A percentile compares a stretch with the other conserved stretches of the same genome.
Conservation (phyloP, 2,888 invertebrate genomes). For the Stramonita haemastoma region DNA sequence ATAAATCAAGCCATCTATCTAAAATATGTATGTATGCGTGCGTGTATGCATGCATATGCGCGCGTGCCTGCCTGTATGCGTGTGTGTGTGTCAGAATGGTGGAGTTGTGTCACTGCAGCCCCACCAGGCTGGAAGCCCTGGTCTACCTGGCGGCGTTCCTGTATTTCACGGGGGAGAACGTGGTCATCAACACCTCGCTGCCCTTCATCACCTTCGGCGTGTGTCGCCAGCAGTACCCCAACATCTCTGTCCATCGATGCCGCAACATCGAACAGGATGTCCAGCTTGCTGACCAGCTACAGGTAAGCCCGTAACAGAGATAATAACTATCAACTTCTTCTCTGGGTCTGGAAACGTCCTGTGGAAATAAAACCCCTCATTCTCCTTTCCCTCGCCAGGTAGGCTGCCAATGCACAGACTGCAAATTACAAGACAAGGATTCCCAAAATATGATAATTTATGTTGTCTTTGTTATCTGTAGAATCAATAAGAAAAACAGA, state of each 20-base stretch:
- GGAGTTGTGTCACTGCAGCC: background rate
- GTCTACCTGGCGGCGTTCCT: background rate
- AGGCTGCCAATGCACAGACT: no score
- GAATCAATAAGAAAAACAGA: no score
- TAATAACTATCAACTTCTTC: no score
- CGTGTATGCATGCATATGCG: background rate
- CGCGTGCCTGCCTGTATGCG: background rate
- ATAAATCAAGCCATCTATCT: background rate
- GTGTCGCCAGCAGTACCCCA: slow-evolving; percentile 32
- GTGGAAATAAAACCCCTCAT: background rate
- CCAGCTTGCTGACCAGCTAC: background rate
- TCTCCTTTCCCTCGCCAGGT: no score
- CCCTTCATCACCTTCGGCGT: slow-evolving; percentile 6
- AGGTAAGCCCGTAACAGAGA: no score
- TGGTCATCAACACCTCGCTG: slow-evolving; percentile 28
- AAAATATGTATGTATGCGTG: background rate
- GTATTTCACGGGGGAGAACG: slow-evolving; percentile 28
- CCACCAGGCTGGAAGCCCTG: background rate
- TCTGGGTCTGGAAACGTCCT: no score
- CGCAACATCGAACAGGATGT: background rate
- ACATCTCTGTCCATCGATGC: background rate
- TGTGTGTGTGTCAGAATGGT: background rate
- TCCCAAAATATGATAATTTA: no score
- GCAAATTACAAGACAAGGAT: no score
- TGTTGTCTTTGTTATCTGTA: no score